phyloP scores from a whole-genome alignment of 2,797 vertebrate species.

The Schizopygopsis malacanthus region DNA sequence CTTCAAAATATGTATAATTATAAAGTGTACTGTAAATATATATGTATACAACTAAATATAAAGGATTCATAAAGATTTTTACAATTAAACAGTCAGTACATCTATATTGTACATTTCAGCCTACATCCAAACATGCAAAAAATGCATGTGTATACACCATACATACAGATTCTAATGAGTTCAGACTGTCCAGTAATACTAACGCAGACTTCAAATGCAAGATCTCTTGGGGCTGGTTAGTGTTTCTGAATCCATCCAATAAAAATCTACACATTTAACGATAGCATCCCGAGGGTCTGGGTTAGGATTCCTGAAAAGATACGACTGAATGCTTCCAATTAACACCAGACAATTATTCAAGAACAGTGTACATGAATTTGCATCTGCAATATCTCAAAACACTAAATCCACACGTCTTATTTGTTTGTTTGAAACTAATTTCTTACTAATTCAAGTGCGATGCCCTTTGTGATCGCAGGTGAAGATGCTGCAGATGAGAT shows the following conservation, averaged over 20 bases:
- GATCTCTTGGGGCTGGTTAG: background rate
- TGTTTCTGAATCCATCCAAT: slow-evolving; percentile 27
- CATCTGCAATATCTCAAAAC: slow-evolving; percentile 20
- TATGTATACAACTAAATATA: background rate
- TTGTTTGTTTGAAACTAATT: background rate
- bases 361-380: slow-evolving; percentile 19
- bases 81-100: background rate
- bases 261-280: background rate
- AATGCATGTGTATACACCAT: background rate
- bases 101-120: background rate
- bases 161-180: background rate
- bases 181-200: background rate
- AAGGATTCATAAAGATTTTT: background rate
- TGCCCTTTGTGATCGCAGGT: background rate
- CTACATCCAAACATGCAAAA: background rate
- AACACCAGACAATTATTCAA: background rate
- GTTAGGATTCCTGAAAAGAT: background rate
- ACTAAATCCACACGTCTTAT: slow-evolving; percentile 13
- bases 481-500: slow-evolving; percentile 1
- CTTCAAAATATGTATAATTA: background rate
- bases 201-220: background rate
- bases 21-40: background rate
- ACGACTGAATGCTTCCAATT: background rate
- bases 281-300: slow-evolving; percentile 2
- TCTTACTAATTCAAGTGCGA: background rate